Evolutionary conservation across 2,797 vertebrate genomes (phyloP), one percentile per base, ranked within the genome.

Genomic region (Sebastes kiyomatsui): DNA sequence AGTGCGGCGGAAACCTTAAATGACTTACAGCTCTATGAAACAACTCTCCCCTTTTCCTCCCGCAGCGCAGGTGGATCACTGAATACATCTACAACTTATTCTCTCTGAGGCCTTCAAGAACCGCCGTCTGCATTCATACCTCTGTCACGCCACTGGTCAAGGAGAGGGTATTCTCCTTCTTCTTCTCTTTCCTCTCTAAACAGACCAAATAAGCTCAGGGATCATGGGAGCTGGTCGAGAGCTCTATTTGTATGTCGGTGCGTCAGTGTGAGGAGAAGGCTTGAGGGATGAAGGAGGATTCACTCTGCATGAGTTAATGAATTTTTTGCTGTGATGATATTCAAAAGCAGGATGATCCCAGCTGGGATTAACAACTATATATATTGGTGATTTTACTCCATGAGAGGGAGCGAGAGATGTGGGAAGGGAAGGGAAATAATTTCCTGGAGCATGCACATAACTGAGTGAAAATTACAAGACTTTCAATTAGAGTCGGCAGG

Each of bases 141-240:
- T 82, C 66, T 78, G 86, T 84, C 86, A 88, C 33, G 65, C 75
- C 60, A 61, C 71, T 67, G 93, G 86, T 93, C 94, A 90, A 86
- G 72, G 67, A 86, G 75, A 76, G 71, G 72, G 67, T 88, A 87
- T 77, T 91, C 87, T 85, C 82, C 69, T 70, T 80, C 68, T 73
- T 46, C 0, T 18, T 46, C 42, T 46, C 42, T 0, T 52, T 83
- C 81, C 80, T 91, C 87, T 92, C 83, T 92, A 93, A 93, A 94
- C 89, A 91, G 79, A 88, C 78, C 82, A 93, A 96, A 95, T 96
- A 94, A 92, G 93, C 93, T 91, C 38, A 86, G 94, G 94, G 93
- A 95, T 86, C 88, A 91, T 91, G 93, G 92, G 94, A 92, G 81
- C 76, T 11, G 83, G 76, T 68, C 71, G 82, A 86, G 85, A 84